phyloP scores from a whole-genome alignment of 1,140 invertebrate species.

The Brachionus paranguensis region DNA sequence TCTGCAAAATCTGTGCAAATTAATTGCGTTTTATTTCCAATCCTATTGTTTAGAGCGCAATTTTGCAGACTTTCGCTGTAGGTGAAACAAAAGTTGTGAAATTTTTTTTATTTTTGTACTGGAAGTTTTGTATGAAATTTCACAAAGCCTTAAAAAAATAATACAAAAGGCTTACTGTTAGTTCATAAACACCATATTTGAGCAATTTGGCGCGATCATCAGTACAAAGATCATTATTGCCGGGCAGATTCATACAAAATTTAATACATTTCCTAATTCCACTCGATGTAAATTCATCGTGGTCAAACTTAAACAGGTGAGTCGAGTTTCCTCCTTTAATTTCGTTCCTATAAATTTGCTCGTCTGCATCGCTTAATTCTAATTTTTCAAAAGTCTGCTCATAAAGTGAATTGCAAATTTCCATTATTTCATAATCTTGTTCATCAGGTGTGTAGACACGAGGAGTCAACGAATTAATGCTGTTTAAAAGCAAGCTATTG shows the following conservation, averaged over 20 bases:
- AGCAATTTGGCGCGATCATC: conserved; percentile 36
- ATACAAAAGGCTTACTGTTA: not conserved
- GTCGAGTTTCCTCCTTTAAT: not conserved
- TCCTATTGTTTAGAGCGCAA: too few relatives aligned
- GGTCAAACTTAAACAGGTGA: not conserved
- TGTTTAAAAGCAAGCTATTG: not conserved
- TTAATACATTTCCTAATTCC: conserved; percentile 21
- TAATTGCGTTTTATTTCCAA: too few relatives aligned
- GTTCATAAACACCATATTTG: conserved; percentile 30
- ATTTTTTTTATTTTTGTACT: too few relatives aligned
- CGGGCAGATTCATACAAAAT: conserved; percentile 38
- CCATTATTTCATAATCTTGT: conserved; percentile 25
- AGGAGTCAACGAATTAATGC: not conserved
- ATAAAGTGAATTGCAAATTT: conserved; percentile 17
- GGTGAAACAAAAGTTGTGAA: too few relatives aligned
- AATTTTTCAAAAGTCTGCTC: conserved; percentile 17
- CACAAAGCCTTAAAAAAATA: not conserved
- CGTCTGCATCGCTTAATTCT: not conserved
- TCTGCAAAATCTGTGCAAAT: too few relatives aligned
- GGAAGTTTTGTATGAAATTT: too few relatives aligned
- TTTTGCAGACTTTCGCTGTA: too few relatives aligned
- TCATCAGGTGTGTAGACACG: not conserved
- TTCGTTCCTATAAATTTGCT: conserved; percentile 8
- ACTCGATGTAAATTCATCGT: conserved; percentile 25
- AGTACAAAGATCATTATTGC: conserved; percentile 35